A percentile compares a stretch with the other conserved stretches of the same genome.
These are phyloP conservation scores for Teleogryllus occipitalis DNA, from an alignment of 1,140 invertebrate species.

Conservation along the genomic window DNA sequence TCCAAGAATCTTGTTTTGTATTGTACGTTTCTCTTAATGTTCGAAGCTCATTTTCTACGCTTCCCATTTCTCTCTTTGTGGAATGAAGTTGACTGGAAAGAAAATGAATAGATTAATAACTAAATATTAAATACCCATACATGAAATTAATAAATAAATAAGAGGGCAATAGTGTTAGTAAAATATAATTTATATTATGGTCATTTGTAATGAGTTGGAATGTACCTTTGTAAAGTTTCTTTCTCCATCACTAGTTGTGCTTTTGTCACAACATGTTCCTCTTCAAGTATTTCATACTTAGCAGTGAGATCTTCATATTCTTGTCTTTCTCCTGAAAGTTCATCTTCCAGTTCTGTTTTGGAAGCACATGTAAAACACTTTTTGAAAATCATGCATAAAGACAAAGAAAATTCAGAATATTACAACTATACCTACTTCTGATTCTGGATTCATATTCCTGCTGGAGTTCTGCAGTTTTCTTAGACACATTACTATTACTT, in stretches of 20 bases:
- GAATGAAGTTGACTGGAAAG: constrained; percentile 37
- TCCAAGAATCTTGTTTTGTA: constrained; percentile 58
- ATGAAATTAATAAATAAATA: too few species aligned
- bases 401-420: not conserved
- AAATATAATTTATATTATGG: too few species aligned
- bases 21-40: constrained; percentile 58
- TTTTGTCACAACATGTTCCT: constrained; percentile 72
- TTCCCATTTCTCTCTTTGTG: constrained; percentile 47
- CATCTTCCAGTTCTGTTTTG: constrained; percentile 55
- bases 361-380: constrained; percentile 21
- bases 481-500: constrained; percentile 47
- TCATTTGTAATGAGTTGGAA: too few species aligned
- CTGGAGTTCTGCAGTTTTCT: constrained; percentile 55
- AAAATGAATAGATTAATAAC: not conserved
- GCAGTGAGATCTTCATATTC: constrained; percentile 70
- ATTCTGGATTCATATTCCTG: constrained; percentile 57
- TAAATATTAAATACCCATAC: not conserved
- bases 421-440: constrained; percentile 43
- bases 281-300: constrained; percentile 73
- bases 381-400: not conserved
- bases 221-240: constrained; percentile 48
- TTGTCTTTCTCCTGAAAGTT: constrained; percentile 53
- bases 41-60: constrained; percentile 55
- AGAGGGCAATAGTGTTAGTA: too few species aligned
- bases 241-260: constrained; percentile 68